Evolutionary conservation across 2,888 invertebrate species (phyloP), one percentile per base, ranked within the genome.

Genomic region (Aricia artaxerxes): DNA sequence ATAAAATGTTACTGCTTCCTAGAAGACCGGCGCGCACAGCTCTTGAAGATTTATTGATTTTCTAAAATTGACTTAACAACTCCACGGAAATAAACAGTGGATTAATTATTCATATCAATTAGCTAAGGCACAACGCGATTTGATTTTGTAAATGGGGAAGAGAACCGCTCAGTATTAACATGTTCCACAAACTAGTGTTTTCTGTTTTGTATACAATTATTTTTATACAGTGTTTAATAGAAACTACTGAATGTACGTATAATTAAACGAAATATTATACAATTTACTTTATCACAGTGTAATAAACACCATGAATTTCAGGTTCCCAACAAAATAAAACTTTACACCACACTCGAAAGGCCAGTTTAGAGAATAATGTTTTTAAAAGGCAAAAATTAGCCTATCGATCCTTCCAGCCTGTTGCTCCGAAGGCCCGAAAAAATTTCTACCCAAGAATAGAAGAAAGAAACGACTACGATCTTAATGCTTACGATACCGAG

Each of bases 401-500:
- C 0, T 94, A 93, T 81, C 86, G 91, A 7, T 93, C 93, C 0
- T 93, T 89, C 81, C 93, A 93, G 82, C 93, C 93, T 61, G 88
- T 91, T 6, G 88, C 92, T 35, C 86, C 89, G 4, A 91, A 91
- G 83, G 89, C 90, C 81, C 92, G 89, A 72, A 93, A 92, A 82
- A 84, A 88, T 0, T 83, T 88, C 7, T 93, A 93, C 81, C 91
- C 92, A 1, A 87, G 88, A 81, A 84, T 87, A 64, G 92, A 92
- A 49, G 93, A 91, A 73, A 86, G 88, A 75, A 84, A 88, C 0
- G 94, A 94, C 78, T 93, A 94, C 78, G 94, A 94, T 84, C 90
- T 92, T 81, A 92, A 89, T 35, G 90, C 94, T 0, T 94, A 94
- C 64, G 94, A 94, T 77, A 87, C 92, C 0, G 94, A 94, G 79